phyloP scores from a whole-genome alignment of 1,140 invertebrate species.

The Sarcophaga peregrina region DNA sequence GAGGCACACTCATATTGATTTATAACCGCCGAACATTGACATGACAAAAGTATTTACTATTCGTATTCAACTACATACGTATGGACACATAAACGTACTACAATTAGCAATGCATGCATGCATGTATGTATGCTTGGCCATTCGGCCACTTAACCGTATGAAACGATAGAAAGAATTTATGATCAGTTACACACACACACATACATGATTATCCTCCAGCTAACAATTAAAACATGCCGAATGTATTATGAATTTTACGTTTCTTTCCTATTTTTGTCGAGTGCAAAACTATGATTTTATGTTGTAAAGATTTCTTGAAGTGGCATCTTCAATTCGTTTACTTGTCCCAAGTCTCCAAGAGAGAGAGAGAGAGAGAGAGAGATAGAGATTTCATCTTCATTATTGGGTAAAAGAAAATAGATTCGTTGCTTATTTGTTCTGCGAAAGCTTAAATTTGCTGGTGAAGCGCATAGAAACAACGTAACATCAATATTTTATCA shows the following conservation, averaged over 20 bases:
- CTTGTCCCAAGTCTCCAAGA: constrained; percentile 1
- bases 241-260: not conserved
- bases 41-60: constrained; percentile 20
- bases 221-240: not conserved
- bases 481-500: not conserved
- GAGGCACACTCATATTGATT: not conserved
- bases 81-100: too few relatives aligned
- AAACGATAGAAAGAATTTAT: not conserved
- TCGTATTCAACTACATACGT: too few relatives aligned
- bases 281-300: constrained; percentile 5
- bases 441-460: too few relatives aligned
- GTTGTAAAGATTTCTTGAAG: too few relatives aligned
- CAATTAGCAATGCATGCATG: too few relatives aligned
- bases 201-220: constrained; percentile 19
- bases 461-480: not conserved
- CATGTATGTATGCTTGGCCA: too few relatives aligned
- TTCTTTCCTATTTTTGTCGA: not conserved
- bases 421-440: too few relatives aligned
- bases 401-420: too few relatives aligned
- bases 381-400: not conserved
- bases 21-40: constrained; percentile 32
- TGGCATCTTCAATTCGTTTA: not conserved
- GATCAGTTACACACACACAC: not conserved
- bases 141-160: too few relatives aligned
- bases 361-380: too few relatives aligned